A percentile compares a stretch with the other conserved stretches of the same genome.
phyloP scores from a whole-genome alignment of 1,140 invertebrate genomes.

The Drosophila paulistorum region DNA sequence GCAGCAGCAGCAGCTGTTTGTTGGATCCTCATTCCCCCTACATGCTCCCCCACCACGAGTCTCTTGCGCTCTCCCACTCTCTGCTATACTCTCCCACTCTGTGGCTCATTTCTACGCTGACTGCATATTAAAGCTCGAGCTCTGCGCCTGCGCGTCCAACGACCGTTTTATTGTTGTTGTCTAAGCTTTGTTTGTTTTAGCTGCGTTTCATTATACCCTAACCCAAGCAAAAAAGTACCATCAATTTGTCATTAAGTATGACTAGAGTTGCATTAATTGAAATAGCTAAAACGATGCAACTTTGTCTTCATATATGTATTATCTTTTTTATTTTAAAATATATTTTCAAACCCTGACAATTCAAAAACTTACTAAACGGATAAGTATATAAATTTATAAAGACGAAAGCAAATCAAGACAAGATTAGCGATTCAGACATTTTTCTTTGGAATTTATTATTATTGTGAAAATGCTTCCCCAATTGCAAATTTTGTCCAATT shows the following conservation, averaged over 20 bases:
- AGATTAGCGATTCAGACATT: too few species aligned
- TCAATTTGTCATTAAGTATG: neutral
- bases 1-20: constrained; percentile 44
- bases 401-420: too few species aligned
- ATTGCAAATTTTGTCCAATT: too few species aligned
- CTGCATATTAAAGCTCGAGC: constrained; percentile 63
- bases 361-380: too few species aligned
- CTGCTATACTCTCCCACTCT: constrained; percentile 9
- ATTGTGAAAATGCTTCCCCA: too few species aligned
- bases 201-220: constrained; percentile 12
- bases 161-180: constrained; percentile 44
- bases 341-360: too few species aligned
- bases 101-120: constrained; percentile 47
- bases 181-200: constrained; percentile 67
- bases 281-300: too few species aligned
- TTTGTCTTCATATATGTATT: too few species aligned
- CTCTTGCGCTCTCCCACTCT: constrained; percentile 19
- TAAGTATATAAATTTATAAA: too few species aligned
- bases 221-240: neutral
- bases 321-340: too few species aligned
- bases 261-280: too few species aligned
- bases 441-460: too few species aligned
- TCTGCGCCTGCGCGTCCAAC: constrained; percentile 43
- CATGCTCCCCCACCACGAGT: neutral
- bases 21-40: constrained; percentile 12